A percentile compares a stretch with the other conserved stretches of the same genome.
These are phyloP conservation scores for Leucopternis melanops DNA, from an alignment of 2,113 vertebrate species.

Conservation along the genomic window DNA sequence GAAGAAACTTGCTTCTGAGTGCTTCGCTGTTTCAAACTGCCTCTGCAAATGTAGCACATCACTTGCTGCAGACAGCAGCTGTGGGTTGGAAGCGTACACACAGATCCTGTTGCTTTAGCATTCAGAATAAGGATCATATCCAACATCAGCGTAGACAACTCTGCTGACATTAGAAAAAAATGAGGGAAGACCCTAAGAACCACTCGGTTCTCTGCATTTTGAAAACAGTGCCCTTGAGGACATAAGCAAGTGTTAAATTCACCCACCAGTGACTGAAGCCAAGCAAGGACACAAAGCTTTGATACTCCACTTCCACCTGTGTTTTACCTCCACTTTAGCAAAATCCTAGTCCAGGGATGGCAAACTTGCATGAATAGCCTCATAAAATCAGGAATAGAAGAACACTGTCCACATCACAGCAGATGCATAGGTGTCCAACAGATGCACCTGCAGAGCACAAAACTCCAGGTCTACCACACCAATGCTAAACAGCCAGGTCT, in stretches of 20 bases:
- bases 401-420: not conserved
- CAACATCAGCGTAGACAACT: not conserved
- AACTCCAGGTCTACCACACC: not conserved
- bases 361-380: not conserved
- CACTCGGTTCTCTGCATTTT: not conserved
- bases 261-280: not conserved
- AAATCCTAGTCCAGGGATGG: not conserved
- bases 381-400: not conserved
- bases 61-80: not conserved
- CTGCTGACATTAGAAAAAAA: not conserved
- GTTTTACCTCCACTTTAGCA: not conserved
- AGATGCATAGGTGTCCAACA: fast-evolving
- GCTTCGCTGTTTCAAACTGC: not conserved
- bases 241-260: not conserved
- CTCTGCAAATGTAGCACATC: not conserved
- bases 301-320: not conserved
- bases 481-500: not conserved
- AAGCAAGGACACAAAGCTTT: not conserved
- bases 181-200: not conserved
- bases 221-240: not conserved
- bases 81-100: not conserved
- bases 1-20: not conserved
- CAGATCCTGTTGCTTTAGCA: not conserved
- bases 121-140: not conserved
- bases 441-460: not conserved